These are phyloP conservation scores for Pocillopora damicornis DNA, from an alignment of 64 coral and sea anemone genomes.

Conservation along the genomic window DNA sequence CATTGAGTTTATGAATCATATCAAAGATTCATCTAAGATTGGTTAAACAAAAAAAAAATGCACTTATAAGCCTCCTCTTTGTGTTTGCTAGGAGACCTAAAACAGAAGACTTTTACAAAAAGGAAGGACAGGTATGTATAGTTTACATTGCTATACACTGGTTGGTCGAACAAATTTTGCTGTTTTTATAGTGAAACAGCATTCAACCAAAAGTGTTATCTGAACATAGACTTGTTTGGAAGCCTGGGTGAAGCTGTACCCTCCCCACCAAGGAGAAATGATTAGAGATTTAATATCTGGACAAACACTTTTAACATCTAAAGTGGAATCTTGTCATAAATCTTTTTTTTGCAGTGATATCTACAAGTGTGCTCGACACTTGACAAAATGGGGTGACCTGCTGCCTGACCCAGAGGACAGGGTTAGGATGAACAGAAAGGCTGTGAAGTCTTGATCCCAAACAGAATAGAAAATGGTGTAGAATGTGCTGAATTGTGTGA, in stretches of 20 bases:
- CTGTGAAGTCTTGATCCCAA: not conserved
- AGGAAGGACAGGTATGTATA: constrained; percentile 86
- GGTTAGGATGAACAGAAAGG: constrained; percentile 33
- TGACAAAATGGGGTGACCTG: constrained; percentile 94
- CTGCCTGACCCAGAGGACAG: constrained; percentile 67
- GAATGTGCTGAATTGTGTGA: not conserved
- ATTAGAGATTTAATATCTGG: too few species aligned
- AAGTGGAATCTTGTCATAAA: not conserved
- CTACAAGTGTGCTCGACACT: constrained; percentile 91
- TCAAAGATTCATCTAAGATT: too few species aligned
- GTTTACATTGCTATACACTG: not conserved
- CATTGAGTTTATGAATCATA: too few species aligned
- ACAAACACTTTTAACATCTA: not conserved
- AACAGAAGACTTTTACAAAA: constrained; percentile 86
- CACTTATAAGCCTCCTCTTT: not conserved
- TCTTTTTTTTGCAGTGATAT: constrained; percentile 64
- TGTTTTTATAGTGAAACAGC: too few species aligned
- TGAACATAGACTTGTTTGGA: too few species aligned
- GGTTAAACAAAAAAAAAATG: too few species aligned
- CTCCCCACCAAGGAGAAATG: too few species aligned
- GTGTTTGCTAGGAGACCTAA: constrained; percentile 59
- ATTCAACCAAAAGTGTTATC: too few species aligned
- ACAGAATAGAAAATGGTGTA: not conserved
- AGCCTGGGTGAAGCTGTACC: not conserved
- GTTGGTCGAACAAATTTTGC: too few species aligned